Evolutionary conservation across 2,113 vertebrate species (phyloP).

Genomic region (Mobula birostris): DNA sequence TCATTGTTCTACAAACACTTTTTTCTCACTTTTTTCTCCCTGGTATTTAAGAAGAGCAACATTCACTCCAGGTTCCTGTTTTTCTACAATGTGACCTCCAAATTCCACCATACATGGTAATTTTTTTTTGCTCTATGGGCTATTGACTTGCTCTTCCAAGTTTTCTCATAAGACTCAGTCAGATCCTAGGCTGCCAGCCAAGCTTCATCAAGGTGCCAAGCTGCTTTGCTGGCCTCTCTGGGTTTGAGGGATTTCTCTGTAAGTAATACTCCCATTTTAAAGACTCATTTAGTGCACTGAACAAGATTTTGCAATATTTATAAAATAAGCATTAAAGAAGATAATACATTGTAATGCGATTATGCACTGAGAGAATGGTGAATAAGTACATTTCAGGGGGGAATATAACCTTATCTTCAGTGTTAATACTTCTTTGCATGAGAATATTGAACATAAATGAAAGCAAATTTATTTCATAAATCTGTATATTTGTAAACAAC

Average conservation of each 20-base stretch:
- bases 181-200: not conserved
- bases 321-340: not conserved
- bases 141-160: not conserved
- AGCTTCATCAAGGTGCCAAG: not conserved
- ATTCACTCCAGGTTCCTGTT: not conserved
- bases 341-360: not conserved
- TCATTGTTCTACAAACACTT: not conserved
- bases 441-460: not conserved
- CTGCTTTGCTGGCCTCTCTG: not conserved
- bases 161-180: not conserved
- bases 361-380: not conserved
- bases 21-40: not conserved
- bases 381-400: not conserved
- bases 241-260: not conserved
- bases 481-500: not conserved
- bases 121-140: not conserved
- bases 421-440: not conserved
- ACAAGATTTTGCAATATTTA: not conserved
- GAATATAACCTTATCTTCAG: not conserved
- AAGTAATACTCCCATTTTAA: not conserved
- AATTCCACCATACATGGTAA: not conserved
- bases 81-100: not conserved
- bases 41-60: not conserved
- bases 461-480: not conserved
- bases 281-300: not conserved